Base-by-base conservation (phyloP, 2,888 invertebrate genomes). In the Mycalesis mineus region DNA sequence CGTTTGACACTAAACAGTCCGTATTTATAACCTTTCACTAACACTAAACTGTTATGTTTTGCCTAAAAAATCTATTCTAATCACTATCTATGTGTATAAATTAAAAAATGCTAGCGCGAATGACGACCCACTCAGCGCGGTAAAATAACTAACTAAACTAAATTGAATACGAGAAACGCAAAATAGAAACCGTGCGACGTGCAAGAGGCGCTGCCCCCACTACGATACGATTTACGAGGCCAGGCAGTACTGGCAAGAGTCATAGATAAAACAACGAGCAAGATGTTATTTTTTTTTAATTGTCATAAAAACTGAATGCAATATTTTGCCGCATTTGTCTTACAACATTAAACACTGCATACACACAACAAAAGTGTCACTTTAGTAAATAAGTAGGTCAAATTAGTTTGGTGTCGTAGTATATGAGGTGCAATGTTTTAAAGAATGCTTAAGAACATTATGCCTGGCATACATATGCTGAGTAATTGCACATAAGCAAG, bases 161-260 rank as follows among this genome's bases (percentile, higher is more conserved):
- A 88, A 74, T 66, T 88, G 81, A 88, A 74, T 68, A 79, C 74
- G 79, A 81, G 84, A 86, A 88, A 88, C 87, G 85, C 87, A 88
- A 88, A 89, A 88, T 88, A 88, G 88, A 88, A 88, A 88, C 87
- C 82, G 84, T 81, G 81, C 80, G 82, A 80, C 78, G 81, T 80
- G 79, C 82, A 80, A 85, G 78, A 77, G 78, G 80, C 75, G 76
- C 75, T 81, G 78, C 84, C 84, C 81, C 87, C 82, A 75, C 82
- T 77, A 74, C 78, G 71, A 71, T 63, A 80, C 80, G 68, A 78
- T 77, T 80, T 86, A 86, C 86, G 87, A 88, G 88, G 88, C 86
- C 88, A 86, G 74, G 68, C 80, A 87, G 88, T 76, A 75, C 69
- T 82, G 64, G 69, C 68, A 68, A 80, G 77, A 78, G 58, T 51